Base-by-base conservation (phyloP, 2,113 vertebrate genomes). In the Dunckerocampus dactyliophorus region DNA sequence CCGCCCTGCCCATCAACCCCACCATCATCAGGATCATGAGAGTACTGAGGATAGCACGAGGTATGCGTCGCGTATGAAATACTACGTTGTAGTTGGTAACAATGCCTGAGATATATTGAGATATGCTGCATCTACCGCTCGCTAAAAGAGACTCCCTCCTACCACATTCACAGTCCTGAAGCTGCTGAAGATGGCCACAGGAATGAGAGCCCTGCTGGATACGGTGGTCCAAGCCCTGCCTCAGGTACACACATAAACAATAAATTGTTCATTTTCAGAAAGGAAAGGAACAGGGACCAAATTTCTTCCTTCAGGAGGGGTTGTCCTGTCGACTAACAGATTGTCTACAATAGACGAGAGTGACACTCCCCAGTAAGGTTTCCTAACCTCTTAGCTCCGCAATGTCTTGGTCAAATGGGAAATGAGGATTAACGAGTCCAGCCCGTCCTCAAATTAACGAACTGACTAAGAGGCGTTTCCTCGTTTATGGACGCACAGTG, bases 21-120 rank as follows among this genome's bases (percentile, higher is more conserved):
- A 98, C 96, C 45, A 98, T 98, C 88, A 98, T 98, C 80, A 90
- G 96, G 50, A 98, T 98, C 86, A 98, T 98, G 96, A 92, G 96
- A 56, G 96, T 98, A 6, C 89, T 98, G 55, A 93, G 96, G 28
- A 98, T 98, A 0, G 94, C 96, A 28, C 89, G 96, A 67, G 96
- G 96, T 98, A 83, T 16, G 20, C 21, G 50, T 53, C 10, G 0
- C 20, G 34, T 51, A 19, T 20, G n/a, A 55, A 19, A 64, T 47
- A 10, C 31, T 3, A n/a, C n/a, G n/a, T 20, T 2, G 7, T 48
- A 46, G 5, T 9, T 37, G 37, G 5, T 8, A 14, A 12, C 47
- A 48, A 4, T 8, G 16, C 47, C 47, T 48, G 47, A 48, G 2
- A 14, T 39, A 8, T 37, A 28, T 5, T 28, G 24, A 8, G 12